Evolutionary conservation across 2,797 vertebrate species (phyloP).

Genomic region (Discoglossus pictus): DNA sequence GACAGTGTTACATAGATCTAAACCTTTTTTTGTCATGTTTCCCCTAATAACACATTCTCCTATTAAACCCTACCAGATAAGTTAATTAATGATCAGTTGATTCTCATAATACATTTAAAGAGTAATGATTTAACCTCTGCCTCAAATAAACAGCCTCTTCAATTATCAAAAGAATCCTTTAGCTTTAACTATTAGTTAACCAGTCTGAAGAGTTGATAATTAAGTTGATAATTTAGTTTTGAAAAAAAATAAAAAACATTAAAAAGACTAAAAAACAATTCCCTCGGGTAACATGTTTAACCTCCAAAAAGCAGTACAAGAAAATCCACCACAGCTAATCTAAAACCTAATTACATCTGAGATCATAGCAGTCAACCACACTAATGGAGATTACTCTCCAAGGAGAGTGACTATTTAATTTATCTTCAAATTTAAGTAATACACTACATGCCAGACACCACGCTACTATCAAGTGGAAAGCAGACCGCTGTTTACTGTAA

Average conservation of each 20-base stretch:
- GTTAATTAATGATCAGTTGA: too few relatives aligned
- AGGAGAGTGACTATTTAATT: conserved; percentile 17
- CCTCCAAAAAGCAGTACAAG: conserved; percentile 3
- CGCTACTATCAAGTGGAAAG: background rate
- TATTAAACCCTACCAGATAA: too few relatives aligned
- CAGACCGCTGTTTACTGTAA: background rate
- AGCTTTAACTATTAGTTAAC: too few relatives aligned
- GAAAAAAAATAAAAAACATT: too few relatives aligned
- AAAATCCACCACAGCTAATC: conserved; percentile 19
- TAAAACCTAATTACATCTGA: conserved; percentile 34
- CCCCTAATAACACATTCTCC: too few relatives aligned
- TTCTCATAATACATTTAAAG: too few relatives aligned
- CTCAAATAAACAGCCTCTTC: too few relatives aligned
- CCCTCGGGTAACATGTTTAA: background rate
- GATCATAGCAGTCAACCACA: conserved; percentile 24
- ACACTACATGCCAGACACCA: background rate
- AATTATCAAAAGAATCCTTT: too few relatives aligned
- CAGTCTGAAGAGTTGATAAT: background rate
- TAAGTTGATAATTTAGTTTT: too few relatives aligned
- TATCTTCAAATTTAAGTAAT: conserved; percentile 26
- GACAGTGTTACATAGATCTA: too few relatives aligned
- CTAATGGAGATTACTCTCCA: conserved; percentile 26
- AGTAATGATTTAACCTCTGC: too few relatives aligned
- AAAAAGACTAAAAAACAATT: background rate
- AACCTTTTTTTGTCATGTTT: too few relatives aligned